Percentiles rank a stretch among this genome's conserved stretches.
Conservation (phyloP, 2,797 vertebrate species). For the Pristis pectinata region DNA sequence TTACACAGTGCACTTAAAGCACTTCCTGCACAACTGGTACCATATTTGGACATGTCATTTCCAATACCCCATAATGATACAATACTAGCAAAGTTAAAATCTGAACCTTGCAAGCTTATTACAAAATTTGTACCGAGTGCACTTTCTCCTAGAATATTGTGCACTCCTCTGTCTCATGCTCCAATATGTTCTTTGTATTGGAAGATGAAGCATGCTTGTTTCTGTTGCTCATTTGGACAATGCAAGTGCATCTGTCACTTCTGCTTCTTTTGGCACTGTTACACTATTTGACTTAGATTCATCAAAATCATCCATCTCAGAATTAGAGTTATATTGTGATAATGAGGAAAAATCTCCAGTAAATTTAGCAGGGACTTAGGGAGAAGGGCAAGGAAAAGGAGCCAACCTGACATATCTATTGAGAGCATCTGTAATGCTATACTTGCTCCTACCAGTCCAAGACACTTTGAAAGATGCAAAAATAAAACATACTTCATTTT, state of each 20-base stretch:
- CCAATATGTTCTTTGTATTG: background rate
- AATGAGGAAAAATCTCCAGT: background rate
- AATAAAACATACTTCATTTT: conserved; percentile 22
- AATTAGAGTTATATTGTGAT: conserved; percentile 28
- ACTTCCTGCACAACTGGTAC: background rate
- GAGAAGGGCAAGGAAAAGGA: background rate
- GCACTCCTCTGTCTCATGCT: background rate
- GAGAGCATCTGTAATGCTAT: conserved; percentile 28
- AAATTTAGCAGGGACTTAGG: background rate
- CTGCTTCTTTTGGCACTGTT: conserved; percentile 4
- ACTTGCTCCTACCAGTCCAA: background rate
- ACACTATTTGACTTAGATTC: background rate
- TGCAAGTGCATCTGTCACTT: conserved; percentile 17
- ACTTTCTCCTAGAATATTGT: background rate
- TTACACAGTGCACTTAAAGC: background rate
- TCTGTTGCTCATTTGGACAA: background rate
- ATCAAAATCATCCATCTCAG: background rate
- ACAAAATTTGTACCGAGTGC: background rate
- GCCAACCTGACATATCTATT: background rate
- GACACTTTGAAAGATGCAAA: background rate
- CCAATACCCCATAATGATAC: background rate
- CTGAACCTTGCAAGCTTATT: background rate
- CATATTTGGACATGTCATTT: background rate
- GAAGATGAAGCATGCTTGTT: background rate
- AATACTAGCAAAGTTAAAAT: background rate